Conservation (phyloP, 2,888 invertebrate species). For the Hirtodrosophila confusa region DNA sequence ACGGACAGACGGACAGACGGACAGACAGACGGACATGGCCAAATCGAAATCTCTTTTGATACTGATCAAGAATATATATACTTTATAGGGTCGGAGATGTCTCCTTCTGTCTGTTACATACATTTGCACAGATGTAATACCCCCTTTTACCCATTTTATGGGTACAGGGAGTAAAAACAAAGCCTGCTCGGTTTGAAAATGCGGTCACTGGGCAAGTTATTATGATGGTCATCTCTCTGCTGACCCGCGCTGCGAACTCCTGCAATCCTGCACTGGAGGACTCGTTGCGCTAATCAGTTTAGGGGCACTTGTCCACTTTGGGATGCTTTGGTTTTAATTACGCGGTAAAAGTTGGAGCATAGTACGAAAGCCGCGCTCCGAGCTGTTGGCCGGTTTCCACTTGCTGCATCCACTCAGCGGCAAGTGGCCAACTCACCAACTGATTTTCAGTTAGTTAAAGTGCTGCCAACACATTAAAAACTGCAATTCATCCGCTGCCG, state of each 20-base stretch:
- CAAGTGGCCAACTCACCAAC: constrained; percentile 17
- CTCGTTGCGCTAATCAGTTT: constrained; percentile 72
- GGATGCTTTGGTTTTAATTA: constrained; percentile 78
- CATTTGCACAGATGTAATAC: no score
- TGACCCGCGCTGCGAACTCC: constrained; percentile 2
- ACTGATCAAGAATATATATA: no score
- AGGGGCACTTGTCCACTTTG: constrained; percentile 74
- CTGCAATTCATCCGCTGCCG: constrained; percentile 72
- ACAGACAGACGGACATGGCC: no score
- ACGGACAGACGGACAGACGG: no score
- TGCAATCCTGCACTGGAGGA: constrained; percentile 9
- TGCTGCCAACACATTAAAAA: constrained; percentile 77
- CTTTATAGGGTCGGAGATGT: no score
- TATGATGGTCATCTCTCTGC: neutral
- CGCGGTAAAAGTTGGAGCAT: constrained; percentile 71
- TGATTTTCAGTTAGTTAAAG: constrained; percentile 69
- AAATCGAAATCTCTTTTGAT: no score
- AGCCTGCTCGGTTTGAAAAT: constrained; percentile 23
- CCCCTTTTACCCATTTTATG: no score
- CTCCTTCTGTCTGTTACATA: no score
- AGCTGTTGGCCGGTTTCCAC: constrained; percentile 4
- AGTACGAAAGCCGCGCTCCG: constrained; percentile 21
- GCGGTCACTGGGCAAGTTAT: constrained; percentile 20
- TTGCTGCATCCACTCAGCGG: constrained; percentile 12
- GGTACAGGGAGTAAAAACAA: constrained; percentile 26